phyloP scores from a whole-genome alignment of 1,140 invertebrate species.

The Hermetia illucens region DNA sequence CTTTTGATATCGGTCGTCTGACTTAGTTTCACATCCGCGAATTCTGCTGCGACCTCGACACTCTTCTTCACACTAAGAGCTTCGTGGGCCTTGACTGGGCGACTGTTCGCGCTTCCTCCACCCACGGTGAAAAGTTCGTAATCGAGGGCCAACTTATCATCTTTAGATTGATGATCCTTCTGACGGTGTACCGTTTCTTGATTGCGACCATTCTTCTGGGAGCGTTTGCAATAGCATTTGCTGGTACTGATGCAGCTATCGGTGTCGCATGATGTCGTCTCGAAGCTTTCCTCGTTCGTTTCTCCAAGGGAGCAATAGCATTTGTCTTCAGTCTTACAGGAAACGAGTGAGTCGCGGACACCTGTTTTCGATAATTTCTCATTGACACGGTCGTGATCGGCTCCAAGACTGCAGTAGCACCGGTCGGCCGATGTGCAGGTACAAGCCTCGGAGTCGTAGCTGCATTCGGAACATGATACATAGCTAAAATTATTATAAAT shows the following conservation, averaged over 20 bases:
- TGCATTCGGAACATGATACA: constrained; percentile 74
- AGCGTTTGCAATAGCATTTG: constrained; percentile 67
- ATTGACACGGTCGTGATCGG: constrained; percentile 17
- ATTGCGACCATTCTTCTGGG: constrained; percentile 20
- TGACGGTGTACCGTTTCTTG: too few relatives aligned
- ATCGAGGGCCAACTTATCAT: constrained; percentile 52
- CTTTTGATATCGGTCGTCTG: constrained; percentile 22
- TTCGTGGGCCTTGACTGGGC: constrained; percentile 38
- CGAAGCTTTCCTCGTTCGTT: constrained; percentile 22
- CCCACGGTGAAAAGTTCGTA: constrained; percentile 46
- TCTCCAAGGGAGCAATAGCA: constrained; percentile 48
- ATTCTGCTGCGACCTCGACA: constrained; percentile 73
- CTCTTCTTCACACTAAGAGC: constrained; percentile 74
- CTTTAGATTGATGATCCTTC: constrained; percentile 21
- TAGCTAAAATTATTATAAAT: constrained; percentile 31
- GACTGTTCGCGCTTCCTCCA: constrained; percentile 20
- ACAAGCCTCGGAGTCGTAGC: constrained; percentile 66
- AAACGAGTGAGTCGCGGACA: constrained; percentile 19
- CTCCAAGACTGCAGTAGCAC: constrained; percentile 54
- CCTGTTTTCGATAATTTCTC: constrained; percentile 15
- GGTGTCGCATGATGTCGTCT: constrained; percentile 59
- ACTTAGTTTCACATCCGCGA: constrained; percentile 47
- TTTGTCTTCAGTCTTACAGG: constrained; percentile 41
- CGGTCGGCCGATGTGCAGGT: constrained; percentile 57
- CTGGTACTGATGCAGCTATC: constrained; percentile 77